phyloP scores from a whole-genome alignment of 2,888 invertebrate genomes.

The Galerucella pusilla region DNA sequence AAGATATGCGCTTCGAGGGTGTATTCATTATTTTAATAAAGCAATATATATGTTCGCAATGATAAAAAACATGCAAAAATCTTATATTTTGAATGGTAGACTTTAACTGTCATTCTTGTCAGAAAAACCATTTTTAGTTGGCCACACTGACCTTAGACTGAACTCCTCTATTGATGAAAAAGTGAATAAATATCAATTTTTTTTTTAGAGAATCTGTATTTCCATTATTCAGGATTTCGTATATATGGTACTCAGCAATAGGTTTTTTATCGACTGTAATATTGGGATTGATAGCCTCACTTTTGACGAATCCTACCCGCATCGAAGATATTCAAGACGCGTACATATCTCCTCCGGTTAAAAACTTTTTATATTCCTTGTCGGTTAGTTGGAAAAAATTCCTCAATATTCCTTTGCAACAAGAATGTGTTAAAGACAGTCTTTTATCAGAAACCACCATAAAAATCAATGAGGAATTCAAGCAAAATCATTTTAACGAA shows the following conservation, averaged over 20 bases:
- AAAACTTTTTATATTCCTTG: conserved; percentile 67
- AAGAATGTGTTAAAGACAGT: conserved; percentile 38
- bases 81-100: no score
- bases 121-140: no score
- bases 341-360: conserved; percentile 76
- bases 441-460: conserved; percentile 42
- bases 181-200: conserved; percentile 1
- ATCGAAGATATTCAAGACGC: conserved; percentile 74
- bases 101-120: no score
- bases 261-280: conserved; percentile 80
- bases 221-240: conserved; percentile 79
- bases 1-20: no score
- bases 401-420: conserved; percentile 56
- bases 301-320: conserved; percentile 72
- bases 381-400: conserved; percentile 66
- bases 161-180: no score
- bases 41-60: no score
- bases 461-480: conserved; percentile 45
- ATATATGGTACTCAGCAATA: conserved; percentile 90
- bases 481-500: conserved; percentile 33
- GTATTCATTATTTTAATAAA: no score
- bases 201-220: conserved; percentile 56
- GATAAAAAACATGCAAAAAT: no score
- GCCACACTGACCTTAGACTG: no score
- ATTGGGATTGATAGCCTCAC: conserved; percentile 79